Conservation (phyloP, 2,888 invertebrate species). For the Pachydiplax longipennis region DNA sequence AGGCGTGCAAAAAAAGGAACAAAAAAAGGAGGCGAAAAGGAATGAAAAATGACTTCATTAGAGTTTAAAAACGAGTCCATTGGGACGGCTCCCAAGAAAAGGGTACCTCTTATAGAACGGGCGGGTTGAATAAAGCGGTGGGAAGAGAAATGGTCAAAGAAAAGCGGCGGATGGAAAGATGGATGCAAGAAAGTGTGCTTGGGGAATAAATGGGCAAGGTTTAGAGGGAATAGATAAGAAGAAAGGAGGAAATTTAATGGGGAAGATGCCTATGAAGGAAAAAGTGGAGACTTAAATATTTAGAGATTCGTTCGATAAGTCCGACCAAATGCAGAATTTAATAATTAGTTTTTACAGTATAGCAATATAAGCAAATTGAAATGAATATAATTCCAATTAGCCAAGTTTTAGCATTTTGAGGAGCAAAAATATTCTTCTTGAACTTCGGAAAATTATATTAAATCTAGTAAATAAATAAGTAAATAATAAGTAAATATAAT, state of each 20-base stretch:
- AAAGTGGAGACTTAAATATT: neutral
- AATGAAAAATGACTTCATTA: neutral
- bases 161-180: neutral
- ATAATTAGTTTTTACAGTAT: too few species aligned
- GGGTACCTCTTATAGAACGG: neutral
- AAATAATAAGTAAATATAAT: too few species aligned
- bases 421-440: too few species aligned
- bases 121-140: neutral
- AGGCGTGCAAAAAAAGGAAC: neutral
- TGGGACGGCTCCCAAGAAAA: neutral
- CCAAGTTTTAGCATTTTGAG: too few species aligned
- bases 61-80: neutral
- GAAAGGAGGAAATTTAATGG: neutral
- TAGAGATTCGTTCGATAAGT: too few species aligned
- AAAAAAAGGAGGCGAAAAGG: neutral
- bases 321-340: too few species aligned
- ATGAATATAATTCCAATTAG: too few species aligned
- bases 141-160: neutral
- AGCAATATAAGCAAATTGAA: too few species aligned
- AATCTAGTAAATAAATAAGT: too few species aligned
- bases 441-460: too few species aligned
- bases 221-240: too few species aligned
- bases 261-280: neutral
- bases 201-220: neutral
- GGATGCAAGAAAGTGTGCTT: too few species aligned